phyloP scores from a whole-genome alignment of 1,140 invertebrate genomes.

The Coelopa frigida region DNA sequence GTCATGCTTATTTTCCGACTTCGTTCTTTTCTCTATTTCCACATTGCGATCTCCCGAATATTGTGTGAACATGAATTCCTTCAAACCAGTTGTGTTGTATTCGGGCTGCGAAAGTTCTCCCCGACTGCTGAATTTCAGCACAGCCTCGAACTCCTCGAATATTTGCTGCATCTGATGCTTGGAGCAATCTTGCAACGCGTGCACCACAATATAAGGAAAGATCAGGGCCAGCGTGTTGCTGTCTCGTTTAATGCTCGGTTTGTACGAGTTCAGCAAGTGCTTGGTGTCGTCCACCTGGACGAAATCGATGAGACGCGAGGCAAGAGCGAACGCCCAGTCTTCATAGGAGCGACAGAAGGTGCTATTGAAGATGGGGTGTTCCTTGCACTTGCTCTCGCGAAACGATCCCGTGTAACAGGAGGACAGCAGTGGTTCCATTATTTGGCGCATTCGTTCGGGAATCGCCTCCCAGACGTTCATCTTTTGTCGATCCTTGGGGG shows the following conservation, averaged over 20 bases:
- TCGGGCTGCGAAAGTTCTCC: conserved; percentile 11
- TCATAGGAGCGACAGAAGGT: conserved; percentile 56
- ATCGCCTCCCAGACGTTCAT: conserved; percentile 58
- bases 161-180: conserved; percentile 36
- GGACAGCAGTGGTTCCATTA: conserved; percentile 62
- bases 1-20: conserved; percentile 5
- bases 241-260: conserved; percentile 63
- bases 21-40: neutral
- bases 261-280: conserved; percentile 56
- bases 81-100: conserved; percentile 15
- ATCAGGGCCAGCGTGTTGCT: conserved; percentile 61
- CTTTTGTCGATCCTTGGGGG: conserved; percentile 53
- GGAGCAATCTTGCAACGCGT: conserved; percentile 51
- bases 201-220: conserved; percentile 61
- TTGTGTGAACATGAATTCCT: conserved; percentile 11
- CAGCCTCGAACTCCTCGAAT: conserved; percentile 49
- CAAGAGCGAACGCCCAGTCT: conserved; percentile 66
- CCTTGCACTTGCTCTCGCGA: conserved; percentile 24
- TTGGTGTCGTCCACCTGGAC: conserved; percentile 50
- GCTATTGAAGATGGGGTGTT: conserved; percentile 58
- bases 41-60: neutral
- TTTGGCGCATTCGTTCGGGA: conserved; percentile 57
- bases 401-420: conserved; percentile 53
- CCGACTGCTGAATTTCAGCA: conserved; percentile 18
- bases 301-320: conserved; percentile 52